These are phyloP conservation scores for Toxotes jaculatrix DNA, from an alignment of 2,113 vertebrate species.

Conservation along the genomic window DNA sequence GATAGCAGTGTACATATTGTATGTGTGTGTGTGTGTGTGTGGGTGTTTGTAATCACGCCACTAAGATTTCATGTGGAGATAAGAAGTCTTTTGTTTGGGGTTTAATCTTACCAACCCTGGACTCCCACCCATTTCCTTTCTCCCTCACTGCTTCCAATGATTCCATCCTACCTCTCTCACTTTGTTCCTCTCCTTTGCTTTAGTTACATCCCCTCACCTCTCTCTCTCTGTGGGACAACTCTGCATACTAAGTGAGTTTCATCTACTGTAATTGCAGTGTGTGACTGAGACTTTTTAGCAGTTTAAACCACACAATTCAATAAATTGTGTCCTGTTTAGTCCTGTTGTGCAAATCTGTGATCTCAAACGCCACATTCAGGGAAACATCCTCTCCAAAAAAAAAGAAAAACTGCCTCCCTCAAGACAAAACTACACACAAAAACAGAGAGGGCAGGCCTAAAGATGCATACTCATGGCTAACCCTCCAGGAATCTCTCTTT, in stretches of 20 bases:
- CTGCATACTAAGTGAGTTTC: neutral
- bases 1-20: conserved; percentile 20
- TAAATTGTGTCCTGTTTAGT: too few species aligned
- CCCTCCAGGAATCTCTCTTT: conserved; percentile 38
- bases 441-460: neutral
- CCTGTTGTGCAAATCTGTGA: too few species aligned
- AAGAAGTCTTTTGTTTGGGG: conserved; percentile 74
- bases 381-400: too few species aligned
- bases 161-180: conserved; percentile 43
- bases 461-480: neutral
- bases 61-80: conserved; percentile 75
- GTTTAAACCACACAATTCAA: too few species aligned
- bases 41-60: conserved; percentile 49
- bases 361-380: too few species aligned
- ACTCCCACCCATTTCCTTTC: conserved; percentile 57
- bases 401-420: neutral
- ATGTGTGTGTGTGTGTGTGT: conserved; percentile 41
- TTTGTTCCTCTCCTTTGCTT: conserved; percentile 39
- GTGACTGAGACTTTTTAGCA: too few species aligned
- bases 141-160: conserved; percentile 48
- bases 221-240: neutral
- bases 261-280: neutral
- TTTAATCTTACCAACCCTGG: conserved; percentile 67
- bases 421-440: too few species aligned
- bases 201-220: conserved; percentile 17